phyloP scores from a whole-genome alignment of 2,888 invertebrate genomes.

The Apotomis betuletana region DNA sequence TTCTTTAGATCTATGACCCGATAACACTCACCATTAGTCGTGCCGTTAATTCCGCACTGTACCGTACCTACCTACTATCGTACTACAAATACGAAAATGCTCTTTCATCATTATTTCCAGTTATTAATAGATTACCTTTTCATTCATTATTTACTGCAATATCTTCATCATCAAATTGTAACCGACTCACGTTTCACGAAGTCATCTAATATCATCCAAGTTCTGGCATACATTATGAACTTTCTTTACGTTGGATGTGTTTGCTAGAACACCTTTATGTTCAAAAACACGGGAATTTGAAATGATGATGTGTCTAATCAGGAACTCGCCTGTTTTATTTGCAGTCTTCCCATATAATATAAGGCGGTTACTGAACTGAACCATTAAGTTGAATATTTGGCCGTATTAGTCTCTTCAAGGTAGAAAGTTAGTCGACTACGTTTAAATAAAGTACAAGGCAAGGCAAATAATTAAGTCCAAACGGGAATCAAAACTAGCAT shows the following conservation, averaged over 20 bases:
- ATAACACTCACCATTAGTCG: slow-evolving; percentile 3
- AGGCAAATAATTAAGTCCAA: no score
- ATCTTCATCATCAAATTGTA: slow-evolving; percentile 17
- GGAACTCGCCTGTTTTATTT: no score
- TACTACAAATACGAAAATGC: slow-evolving; percentile 6
- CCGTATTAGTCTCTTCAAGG: no score
- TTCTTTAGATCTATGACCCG: neutral
- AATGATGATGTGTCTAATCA: no score
- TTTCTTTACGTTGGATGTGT: neutral
- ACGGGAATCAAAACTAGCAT: no score
- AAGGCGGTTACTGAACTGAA: no score
- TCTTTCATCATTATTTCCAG: slow-evolving; percentile 12
- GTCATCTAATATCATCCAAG: slow-evolving; percentile 5
- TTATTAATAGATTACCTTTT: neutral
- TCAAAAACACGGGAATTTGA: neutral
- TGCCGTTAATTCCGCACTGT: neutral
- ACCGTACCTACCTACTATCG: neutral
- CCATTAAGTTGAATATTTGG: no score
- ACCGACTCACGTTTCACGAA: slow-evolving; percentile 13
- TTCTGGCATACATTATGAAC: neutral
- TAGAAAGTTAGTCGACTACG: no score
- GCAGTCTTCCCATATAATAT: no score
- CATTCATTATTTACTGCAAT: slow-evolving; percentile 19
- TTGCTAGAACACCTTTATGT: no score
- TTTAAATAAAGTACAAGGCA: no score